Percentiles rank a stretch among this genome's conserved stretches.
These are phyloP conservation scores for Rousettus madagascariensis DNA, from an alignment of 2,797 vertebrate species.

Conservation along the genomic window DNA sequence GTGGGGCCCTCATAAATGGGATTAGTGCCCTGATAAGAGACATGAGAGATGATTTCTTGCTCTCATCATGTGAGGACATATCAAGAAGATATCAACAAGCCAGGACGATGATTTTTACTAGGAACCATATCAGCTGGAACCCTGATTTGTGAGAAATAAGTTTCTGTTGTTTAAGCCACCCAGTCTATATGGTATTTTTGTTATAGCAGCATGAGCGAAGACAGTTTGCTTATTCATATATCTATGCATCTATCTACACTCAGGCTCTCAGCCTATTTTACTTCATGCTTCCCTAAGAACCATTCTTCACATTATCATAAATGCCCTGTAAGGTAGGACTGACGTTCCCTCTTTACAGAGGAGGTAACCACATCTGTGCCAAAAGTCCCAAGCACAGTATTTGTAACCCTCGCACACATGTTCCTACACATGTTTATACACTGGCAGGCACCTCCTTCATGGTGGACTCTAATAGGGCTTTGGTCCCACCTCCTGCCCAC, in stretches of 20 bases:
- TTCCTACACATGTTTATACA: background rate
- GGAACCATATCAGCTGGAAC: background rate
- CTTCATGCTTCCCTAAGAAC: background rate
- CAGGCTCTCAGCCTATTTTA: background rate
- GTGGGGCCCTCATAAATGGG: background rate
- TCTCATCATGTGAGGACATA: background rate
- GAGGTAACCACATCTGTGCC: background rate
- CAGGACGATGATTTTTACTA: background rate
- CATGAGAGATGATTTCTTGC: background rate
- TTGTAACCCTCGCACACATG: background rate
- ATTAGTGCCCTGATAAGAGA: background rate
- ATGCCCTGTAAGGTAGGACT: background rate
- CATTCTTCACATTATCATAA: background rate
- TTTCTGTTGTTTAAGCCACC: background rate
- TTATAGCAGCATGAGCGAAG: background rate
- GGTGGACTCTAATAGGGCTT: background rate
- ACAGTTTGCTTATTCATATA: background rate
- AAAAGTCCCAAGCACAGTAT: background rate
- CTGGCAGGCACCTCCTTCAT: fast-evolving
- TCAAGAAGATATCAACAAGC: background rate
- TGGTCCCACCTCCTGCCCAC: background rate
- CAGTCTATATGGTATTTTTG: background rate
- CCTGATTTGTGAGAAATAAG: background rate
- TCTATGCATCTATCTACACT: background rate
- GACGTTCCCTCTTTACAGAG: background rate